Evolutionary conservation across 2,888 invertebrate species (phyloP).

Genomic region (Hymenopus coronatus): DNA sequence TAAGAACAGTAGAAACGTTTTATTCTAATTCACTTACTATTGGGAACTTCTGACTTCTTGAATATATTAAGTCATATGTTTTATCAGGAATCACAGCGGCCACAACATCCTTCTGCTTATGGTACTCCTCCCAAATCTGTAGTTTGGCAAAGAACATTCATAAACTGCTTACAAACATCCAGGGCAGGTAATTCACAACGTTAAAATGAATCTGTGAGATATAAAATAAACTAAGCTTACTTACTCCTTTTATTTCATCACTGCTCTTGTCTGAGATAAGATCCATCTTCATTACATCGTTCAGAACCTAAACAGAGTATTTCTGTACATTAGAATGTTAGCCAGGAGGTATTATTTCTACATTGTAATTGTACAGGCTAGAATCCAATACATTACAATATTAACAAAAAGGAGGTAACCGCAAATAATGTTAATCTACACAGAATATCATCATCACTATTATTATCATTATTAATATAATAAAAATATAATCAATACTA

Average conservation of each 20-base stretch:
- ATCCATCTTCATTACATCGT: constrained; percentile 74
- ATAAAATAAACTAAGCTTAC: constrained; percentile 17
- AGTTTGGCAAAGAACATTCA: neutral
- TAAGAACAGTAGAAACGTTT: neutral
- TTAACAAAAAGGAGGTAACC: too few species aligned
- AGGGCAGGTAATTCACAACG: neutral
- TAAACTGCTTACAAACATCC: neutral
- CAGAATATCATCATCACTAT: too few species aligned
- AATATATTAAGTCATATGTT: constrained; percentile 58
- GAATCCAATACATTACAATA: too few species aligned
- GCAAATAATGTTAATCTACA: too few species aligned
- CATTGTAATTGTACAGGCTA: too few species aligned
- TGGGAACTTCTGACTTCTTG: constrained; percentile 59
- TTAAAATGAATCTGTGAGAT: neutral
- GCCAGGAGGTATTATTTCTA: neutral
- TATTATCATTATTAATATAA: too few species aligned
- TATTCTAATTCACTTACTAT: constrained; percentile 43
- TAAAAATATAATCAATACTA: too few species aligned
- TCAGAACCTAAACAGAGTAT: constrained; percentile 46
- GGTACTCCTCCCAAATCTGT: constrained; percentile 77
- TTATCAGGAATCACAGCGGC: constrained; percentile 66
- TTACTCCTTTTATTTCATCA: constrained; percentile 61
- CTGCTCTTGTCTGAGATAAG: constrained; percentile 66
- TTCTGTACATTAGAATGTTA: neutral
- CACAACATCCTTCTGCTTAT: constrained; percentile 72